Evolutionary conservation across 2,113 vertebrate genomes (phyloP).

Genomic region (Strix uralensis): DNA sequence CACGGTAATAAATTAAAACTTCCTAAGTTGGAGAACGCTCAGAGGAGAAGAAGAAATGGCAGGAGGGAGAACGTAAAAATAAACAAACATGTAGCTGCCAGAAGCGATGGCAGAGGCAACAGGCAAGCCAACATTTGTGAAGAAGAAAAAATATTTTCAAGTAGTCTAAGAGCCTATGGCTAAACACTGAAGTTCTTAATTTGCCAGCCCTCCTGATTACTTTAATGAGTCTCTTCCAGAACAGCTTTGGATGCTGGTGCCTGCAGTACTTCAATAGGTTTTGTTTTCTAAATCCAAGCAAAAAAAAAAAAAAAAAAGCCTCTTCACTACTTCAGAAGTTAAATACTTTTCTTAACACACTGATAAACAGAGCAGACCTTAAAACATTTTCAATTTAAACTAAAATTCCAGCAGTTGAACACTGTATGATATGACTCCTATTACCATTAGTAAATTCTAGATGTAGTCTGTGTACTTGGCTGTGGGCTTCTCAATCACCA

Average conservation of each 20-base stretch:
- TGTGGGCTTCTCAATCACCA: background rate
- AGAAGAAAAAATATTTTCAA: background rate
- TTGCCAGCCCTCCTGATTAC: background rate
- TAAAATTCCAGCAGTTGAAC: background rate
- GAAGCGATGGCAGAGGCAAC: background rate
- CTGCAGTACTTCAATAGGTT: background rate
- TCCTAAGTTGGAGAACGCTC: background rate
- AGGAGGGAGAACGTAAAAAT: background rate
- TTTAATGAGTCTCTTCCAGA: background rate
- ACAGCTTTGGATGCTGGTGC: background rate
- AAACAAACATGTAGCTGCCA: background rate
- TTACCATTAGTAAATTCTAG: background rate
- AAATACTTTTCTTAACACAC: background rate
- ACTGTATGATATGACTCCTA: background rate
- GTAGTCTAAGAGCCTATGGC: background rate
- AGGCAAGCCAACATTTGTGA: background rate
- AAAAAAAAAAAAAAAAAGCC: background rate
- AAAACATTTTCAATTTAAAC: background rate
- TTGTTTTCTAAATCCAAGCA: background rate
- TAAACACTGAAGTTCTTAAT: background rate
- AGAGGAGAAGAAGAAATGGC: background rate
- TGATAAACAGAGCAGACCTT: background rate
- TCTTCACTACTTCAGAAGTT: background rate
- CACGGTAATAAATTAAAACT: conserved; percentile 23
- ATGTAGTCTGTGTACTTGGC: background rate